Conservation (phyloP, 2,888 invertebrate genomes). For the Drosophila helvetica region DNA sequence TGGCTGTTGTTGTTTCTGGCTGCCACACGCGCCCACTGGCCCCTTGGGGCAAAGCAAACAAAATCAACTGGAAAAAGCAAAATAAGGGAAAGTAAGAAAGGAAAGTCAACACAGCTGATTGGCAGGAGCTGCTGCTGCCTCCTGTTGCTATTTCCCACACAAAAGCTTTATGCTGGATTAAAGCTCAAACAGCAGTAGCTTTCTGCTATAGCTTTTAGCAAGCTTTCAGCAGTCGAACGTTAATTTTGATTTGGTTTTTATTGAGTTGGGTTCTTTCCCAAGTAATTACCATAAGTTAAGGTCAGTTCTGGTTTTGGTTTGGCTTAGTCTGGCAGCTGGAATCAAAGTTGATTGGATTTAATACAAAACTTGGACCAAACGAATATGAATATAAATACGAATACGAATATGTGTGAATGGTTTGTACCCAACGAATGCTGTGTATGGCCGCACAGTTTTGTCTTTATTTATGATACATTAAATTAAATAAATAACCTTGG, state of each 20-base stretch:
- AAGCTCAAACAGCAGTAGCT: slow-evolving; percentile 7
- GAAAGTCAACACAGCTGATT: slow-evolving; percentile 33
- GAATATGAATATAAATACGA: not conserved
- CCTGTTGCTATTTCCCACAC: slow-evolving; percentile 37
- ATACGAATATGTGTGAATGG: not conserved
- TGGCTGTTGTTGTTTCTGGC: not conserved
- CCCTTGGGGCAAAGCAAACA: slow-evolving; percentile 36
- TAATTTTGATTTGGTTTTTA: slow-evolving; percentile 31
- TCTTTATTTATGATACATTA: slow-evolving; percentile 41
- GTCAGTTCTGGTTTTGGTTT: slow-evolving; percentile 44
- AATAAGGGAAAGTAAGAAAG: not conserved
- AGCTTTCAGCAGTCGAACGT: slow-evolving; percentile 36
- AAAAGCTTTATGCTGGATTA: slow-evolving; percentile 19
- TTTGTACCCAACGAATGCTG: slow-evolving; percentile 1
- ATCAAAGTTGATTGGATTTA: slow-evolving; percentile 49
- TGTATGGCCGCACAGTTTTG: slow-evolving; percentile 27
- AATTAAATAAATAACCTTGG: slow-evolving; percentile 46
- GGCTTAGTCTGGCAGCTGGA: slow-evolving; percentile 20
- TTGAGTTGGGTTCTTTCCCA: slow-evolving; percentile 38
- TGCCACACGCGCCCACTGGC: slow-evolving; percentile 6
- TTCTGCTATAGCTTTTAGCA: slow-evolving; percentile 23
- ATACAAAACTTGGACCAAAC: slow-evolving; percentile 27
- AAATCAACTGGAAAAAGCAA: slow-evolving; percentile 4
- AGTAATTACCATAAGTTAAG: slow-evolving; percentile 58
- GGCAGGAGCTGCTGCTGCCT: slow-evolving; percentile 12